Conservation (phyloP, 2,797 vertebrate genomes). For the Buceros bicornis region DNA sequence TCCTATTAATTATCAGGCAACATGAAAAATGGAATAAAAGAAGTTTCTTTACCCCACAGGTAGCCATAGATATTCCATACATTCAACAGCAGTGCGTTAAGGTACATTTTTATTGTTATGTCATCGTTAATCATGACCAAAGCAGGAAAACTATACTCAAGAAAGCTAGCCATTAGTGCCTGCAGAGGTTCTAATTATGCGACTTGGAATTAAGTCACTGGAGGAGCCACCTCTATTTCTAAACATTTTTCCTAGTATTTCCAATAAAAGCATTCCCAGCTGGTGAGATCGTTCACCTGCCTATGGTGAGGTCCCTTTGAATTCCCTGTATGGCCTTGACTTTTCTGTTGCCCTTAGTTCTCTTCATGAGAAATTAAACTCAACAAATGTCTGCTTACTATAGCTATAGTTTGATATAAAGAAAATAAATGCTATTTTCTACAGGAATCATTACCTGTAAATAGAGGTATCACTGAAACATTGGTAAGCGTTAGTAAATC, state of each 20-base stretch:
- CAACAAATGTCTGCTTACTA: background rate
- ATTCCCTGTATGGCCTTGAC: background rate
- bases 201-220: background rate
- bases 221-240: background rate
- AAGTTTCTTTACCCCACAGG: background rate
- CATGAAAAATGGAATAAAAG: background rate
- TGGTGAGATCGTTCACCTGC: background rate
- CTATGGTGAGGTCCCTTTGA: background rate
- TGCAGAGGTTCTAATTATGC: background rate
- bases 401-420: background rate
- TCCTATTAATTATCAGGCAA: background rate
- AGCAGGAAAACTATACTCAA: background rate
- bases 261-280: fast-evolving
- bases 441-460: background rate
- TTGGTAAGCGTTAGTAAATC: background rate
- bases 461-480: background rate
- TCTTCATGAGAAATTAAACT: background rate
- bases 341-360: background rate
- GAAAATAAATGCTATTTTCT: background rate
- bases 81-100: background rate
- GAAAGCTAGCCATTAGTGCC: background rate
- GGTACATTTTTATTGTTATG: background rate
- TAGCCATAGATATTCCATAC: background rate
- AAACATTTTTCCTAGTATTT: background rate
- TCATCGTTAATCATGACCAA: background rate